Evolutionary conservation across 2,797 vertebrate genomes (phyloP), one percentile per base, ranked within the genome.

Genomic region (Alectoris magna): DNA sequence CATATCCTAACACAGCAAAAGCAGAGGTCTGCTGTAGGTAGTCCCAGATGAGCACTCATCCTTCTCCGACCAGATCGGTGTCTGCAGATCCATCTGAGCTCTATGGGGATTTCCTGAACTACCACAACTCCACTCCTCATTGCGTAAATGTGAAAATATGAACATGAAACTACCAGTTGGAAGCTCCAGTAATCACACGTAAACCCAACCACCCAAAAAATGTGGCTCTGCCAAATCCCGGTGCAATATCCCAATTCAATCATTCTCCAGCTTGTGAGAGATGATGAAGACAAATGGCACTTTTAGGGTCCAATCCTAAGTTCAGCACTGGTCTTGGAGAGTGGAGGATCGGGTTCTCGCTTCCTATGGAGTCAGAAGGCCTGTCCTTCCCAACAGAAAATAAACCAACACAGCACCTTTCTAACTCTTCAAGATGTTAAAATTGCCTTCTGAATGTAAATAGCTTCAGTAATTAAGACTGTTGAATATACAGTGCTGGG

Each of bases 391-490:
- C 6, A 66, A 62, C 23, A 49, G 44, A 77, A 90, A 85, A 79
- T 18, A 72, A 56, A 29, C 1, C 29, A 76, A 38, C 36, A 26
- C 26, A 66, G 2, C 38, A 60, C 24, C 34, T 44, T 69, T 68
- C 87, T 66, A 91, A 66, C 10, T 14, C 71, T 84, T 85, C 82
- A 62, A 39, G 31, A 34, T 93, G 72, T 69, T 67, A 81, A 91
- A 87, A 88, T 77, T 67, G 63, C 75, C 77, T 91, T 93, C 71
- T 64, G 83, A 78, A 94, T 49, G 53, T 88, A 96, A 96, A 94
- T 13, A 96, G 87, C 55, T 88, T 73, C 83, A 85, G 90, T 97
- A 94, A 96, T 94, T 89, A 96, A 87, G 81, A 91, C 59, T 96
- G 80, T 94, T 92, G 89, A 78, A 82, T 68, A 82, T 44, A 95